Base-by-base conservation (phyloP, 37 sponge, comb jelly and placozoan genomes). In the Tethya wilhelma region DNA sequence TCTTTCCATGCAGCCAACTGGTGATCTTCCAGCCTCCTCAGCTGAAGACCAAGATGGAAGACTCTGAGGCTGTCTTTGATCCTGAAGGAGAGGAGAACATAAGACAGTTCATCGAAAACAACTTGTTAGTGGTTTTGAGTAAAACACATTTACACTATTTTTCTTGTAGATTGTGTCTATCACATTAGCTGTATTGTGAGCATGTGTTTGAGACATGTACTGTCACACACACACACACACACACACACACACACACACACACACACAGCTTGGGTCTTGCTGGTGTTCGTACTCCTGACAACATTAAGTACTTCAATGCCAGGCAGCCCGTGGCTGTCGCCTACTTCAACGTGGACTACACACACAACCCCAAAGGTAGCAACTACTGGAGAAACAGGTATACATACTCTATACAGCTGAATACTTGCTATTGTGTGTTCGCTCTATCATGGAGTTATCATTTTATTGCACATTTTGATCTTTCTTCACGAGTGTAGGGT, bases 341-440 rank as follows among this genome's bases (percentile, higher is more conserved):
- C 4, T 95, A 92, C 77, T 95, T 67, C 63, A 80, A 86, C 41
- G 76, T 95, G 26, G 93, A 95, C 75, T 95, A 92, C 70, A 69
- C 30, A 4, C 81, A 38, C 58, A 95, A 95, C 71, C 87, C 93
- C 7, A 95, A 92, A 69, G 96, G 96, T 22, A 89, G 90, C 77
- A 95, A 95, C 79, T 95, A 95, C 56, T 95, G 90, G 83, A 70
- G 96, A 26, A 95, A 95, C 75, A 81, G 91, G 91, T 85, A 72
- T 12, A 38, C 43, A n/a, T 65, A 5, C 5, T 65, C 66, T 65
- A 3, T 37, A 49, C 9, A 49, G 14, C 53, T 14, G 14, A 49
- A 49, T 49, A 49, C 14, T 49, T 49, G 53, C 14, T 49, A 49
- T 9, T 19, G n/a, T n/a, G n/a, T n/a, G n/a, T n/a, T n/a, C n/a